Evolutionary conservation across 2,888 invertebrate genomes (phyloP).

Genomic region (Carpatolechia fugitivella): DNA sequence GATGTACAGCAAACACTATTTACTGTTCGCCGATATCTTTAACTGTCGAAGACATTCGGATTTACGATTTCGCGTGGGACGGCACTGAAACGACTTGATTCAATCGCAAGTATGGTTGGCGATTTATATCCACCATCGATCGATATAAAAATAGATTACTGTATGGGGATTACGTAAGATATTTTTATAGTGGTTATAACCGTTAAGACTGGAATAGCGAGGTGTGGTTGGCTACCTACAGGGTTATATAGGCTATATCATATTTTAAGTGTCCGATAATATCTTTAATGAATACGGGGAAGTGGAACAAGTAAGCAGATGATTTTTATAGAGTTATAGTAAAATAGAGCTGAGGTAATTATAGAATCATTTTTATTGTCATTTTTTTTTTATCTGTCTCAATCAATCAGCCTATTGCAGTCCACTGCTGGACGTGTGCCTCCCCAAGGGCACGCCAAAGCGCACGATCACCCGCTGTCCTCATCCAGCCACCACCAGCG

Average conservation of each 20-base stretch:
- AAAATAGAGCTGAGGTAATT: too few relatives aligned
- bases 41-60: background rate
- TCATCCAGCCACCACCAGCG: too few relatives aligned
- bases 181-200: background rate
- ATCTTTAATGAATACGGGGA: too few relatives aligned
- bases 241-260: background rate
- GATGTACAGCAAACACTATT: background rate
- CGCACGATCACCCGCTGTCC: too few relatives aligned
- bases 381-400: too few relatives aligned
- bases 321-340: too few relatives aligned
- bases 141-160: slow-evolving; percentile 4
- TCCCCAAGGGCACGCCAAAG: too few relatives aligned
- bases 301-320: too few relatives aligned
- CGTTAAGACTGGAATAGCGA: background rate
- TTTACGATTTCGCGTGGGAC: background rate
- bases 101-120: background rate
- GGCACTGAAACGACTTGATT: slow-evolving; percentile 1
- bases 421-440: too few relatives aligned
- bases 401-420: too few relatives aligned
- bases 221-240: background rate
- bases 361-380: too few relatives aligned
- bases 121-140: slow-evolving; percentile 2
- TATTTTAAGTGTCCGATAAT: background rate
- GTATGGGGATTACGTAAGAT: slow-evolving; percentile 2
- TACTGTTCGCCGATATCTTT: background rate